A percentile compares a stretch with the other conserved stretches of the same genome.
Evolutionary conservation across 2,888 invertebrate species (phyloP).

Genomic region (Bimastos eiseni): DNA sequence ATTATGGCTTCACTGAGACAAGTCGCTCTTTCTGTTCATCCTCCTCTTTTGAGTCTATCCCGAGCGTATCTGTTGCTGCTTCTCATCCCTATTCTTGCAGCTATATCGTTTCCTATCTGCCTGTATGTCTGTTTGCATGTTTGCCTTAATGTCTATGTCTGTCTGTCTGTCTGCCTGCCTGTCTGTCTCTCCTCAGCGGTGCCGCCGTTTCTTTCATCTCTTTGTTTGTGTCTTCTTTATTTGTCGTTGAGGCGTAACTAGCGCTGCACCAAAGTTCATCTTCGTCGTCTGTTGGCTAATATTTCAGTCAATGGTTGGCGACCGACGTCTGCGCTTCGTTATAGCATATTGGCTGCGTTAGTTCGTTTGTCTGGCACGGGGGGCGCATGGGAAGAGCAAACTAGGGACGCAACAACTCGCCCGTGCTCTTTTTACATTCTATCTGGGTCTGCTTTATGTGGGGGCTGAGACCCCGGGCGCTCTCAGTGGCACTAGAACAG

Average conservation of each 20-base stretch:
- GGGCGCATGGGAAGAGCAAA: neutral
- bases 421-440: too few relatives aligned
- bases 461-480: too few relatives aligned
- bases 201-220: neutral
- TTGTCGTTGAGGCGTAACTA: neutral
- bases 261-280: neutral
- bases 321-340: neutral
- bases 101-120: neutral
- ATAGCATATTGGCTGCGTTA: neutral
- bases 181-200: neutral
- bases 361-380: neutral
- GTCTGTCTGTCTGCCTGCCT: neutral
- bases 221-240: neutral
- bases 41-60: neutral
- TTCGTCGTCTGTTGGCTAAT: conserved; percentile 2
- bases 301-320: neutral
- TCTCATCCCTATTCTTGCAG: neutral
- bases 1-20: neutral
- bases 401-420: too few relatives aligned
- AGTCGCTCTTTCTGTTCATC: neutral
- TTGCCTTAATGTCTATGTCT: neutral
- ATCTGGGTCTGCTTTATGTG: too few relatives aligned
- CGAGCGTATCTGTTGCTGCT: neutral
- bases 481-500: too few relatives aligned
- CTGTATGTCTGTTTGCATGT: neutral